Evolutionary conservation across 37 sponge, comb jelly and placozoan species (phyloP).

Genomic region (Aplysina aerophoba): DNA sequence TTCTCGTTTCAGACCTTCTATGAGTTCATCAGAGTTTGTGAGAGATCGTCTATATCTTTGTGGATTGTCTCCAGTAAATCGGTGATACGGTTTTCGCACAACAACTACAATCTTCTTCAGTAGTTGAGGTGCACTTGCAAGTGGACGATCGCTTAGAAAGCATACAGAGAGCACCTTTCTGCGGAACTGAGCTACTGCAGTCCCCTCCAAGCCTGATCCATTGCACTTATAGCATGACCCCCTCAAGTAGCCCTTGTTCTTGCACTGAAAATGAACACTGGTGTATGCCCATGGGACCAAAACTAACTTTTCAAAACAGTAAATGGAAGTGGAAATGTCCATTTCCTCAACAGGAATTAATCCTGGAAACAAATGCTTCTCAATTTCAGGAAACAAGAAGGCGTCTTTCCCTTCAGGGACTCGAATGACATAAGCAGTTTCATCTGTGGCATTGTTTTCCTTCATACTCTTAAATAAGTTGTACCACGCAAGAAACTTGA

Average conservation of each 20-base stretch:
- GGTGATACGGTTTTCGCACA: constrained; percentile 57
- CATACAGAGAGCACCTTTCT: constrained; percentile 59
- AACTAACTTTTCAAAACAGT: constrained; percentile 54
- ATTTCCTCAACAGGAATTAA: constrained; percentile 7
- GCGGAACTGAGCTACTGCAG: constrained; percentile 48
- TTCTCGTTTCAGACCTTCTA: background rate
- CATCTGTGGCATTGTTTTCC: background rate
- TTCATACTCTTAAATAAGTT: constrained; percentile 49
- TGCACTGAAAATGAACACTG: constrained; percentile 55
- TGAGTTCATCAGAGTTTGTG: constrained; percentile 54
- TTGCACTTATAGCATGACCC: constrained; percentile 48
- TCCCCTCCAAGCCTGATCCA: constrained; percentile 35
- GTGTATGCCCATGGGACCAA: constrained; percentile 61
- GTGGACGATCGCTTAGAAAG: constrained; percentile 36
- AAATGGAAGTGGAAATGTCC: background rate
- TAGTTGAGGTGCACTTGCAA: background rate
- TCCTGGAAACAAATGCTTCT: constrained; percentile 57
- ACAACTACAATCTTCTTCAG: constrained; percentile 42
- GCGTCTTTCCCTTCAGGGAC: constrained; percentile 31
- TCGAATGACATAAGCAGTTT: constrained; percentile 37
- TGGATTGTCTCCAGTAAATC: constrained; percentile 33
- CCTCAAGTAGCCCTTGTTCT: constrained; percentile 20
- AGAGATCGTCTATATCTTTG: constrained; percentile 46
- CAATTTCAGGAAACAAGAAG: constrained; percentile 60
- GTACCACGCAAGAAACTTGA: constrained; percentile 66